Percentiles rank a stretch among this genome's conserved stretches.
Evolutionary conservation across 2,113 vertebrate species (phyloP).

Genomic region (Aphyosemion australe): DNA sequence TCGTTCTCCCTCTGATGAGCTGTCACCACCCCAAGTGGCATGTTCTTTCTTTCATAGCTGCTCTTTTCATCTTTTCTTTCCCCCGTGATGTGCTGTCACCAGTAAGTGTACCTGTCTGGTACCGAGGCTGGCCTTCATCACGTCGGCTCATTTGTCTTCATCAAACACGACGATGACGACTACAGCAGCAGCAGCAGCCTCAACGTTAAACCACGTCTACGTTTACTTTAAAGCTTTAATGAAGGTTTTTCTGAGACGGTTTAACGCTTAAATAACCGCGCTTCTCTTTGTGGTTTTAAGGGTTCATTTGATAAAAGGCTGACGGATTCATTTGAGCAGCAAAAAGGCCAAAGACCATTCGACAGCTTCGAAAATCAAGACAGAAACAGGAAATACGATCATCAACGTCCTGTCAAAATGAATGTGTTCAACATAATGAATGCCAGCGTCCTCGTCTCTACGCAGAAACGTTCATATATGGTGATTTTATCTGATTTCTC

Average conservation of each 20-base stretch:
- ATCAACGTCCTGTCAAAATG: no score
- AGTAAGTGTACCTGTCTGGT: conserved; percentile 15
- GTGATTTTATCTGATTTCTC: no score
- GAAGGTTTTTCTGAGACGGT: background rate
- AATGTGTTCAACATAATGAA: no score
- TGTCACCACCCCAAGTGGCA: conserved; percentile 16
- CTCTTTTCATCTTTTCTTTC: conserved; percentile 15
- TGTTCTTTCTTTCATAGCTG: conserved; percentile 5
- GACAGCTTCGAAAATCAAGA: no score
- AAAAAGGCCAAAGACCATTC: background rate
- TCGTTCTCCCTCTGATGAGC: conserved; percentile 1
- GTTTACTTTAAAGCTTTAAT: background rate
- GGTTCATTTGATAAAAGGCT: no score
- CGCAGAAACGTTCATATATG: no score
- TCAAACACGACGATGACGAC: conserved; percentile 12
- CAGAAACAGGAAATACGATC: no score
- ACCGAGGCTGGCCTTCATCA: conserved; percentile 18
- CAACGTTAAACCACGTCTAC: conserved; percentile 4
- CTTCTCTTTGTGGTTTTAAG: background rate
- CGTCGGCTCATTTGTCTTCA: conserved; percentile 45
- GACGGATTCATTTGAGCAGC: background rate
- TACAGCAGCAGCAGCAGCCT: conserved; percentile 22
- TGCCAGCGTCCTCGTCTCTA: no score
- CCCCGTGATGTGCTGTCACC: conserved; percentile 37
- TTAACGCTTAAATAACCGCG: background rate